Evolutionary conservation across 2,888 invertebrate genomes (phyloP).

Genomic region (Polydesmus complanatus): DNA sequence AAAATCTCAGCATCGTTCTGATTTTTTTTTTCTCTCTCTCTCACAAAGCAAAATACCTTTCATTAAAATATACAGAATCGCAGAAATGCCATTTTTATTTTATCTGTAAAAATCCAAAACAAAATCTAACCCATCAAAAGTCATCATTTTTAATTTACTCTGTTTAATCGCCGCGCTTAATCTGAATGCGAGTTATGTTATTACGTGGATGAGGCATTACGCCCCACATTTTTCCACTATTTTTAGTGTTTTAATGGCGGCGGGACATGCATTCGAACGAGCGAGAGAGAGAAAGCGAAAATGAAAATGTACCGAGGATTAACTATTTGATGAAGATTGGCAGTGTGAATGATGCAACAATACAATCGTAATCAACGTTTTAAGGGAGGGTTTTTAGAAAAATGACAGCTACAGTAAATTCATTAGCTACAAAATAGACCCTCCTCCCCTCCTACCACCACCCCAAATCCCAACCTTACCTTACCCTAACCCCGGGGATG

Average conservation of each 20-base stretch:
- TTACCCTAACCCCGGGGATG: too few species aligned
- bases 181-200: not conserved
- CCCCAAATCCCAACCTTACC: too few species aligned
- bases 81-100: too few species aligned
- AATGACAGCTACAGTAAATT: not conserved
- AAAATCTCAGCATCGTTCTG: too few species aligned
- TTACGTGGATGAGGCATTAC: not conserved
- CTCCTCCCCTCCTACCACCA: too few species aligned
- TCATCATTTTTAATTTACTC: not conserved
- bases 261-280: not conserved
- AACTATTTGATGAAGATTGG: not conserved
- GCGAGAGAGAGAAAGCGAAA: not conserved
- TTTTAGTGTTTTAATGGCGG: not conserved
- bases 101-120: too few species aligned
- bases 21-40: too few species aligned
- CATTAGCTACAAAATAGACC: not conserved
- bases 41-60: too few species aligned
- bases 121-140: too few species aligned
- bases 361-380: not conserved
- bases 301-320: too few species aligned
- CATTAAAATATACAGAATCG: too few species aligned
- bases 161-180: not conserved
- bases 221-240: too few species aligned
- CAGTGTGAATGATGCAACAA: not conserved
- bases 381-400: not conserved